Base-by-base conservation (phyloP, 2,113 vertebrate species). In the Hirundichthys speculiger region DNA sequence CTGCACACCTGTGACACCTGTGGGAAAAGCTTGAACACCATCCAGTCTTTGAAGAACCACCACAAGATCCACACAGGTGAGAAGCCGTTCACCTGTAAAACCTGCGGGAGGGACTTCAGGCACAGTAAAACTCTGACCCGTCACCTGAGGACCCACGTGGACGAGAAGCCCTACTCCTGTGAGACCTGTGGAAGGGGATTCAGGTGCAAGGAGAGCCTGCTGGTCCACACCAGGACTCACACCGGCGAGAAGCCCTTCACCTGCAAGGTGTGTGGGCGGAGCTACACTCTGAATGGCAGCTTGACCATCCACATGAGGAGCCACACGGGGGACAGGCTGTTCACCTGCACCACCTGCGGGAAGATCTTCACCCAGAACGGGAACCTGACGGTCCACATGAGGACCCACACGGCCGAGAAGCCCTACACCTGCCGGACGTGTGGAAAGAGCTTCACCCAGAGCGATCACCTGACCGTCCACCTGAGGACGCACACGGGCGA, bases 401-500 rank as follows among this genome's bases (percentile, higher is more conserved):
- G 52, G 16, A 58, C 14, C 10, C 62, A 73, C 34, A 52, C 61
- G 5, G 56, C 46, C 11, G 42, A 65, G 45, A 64, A 58, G 47
- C 48, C 63, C 4, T 73, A 52, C 10, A 9, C 4, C 15, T 73
- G 61, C 13, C 13, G 38, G 12, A 54, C 41, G 0, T 64, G 62
- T 0, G 54, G 70, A 2, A 66, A 47, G n/a, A 24, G 41, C 18
- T 65, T 65, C 0, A 65, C 30, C 38, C 43, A 51, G n/a, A 65
- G 51, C 8, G 41, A 34, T 0, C 51, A 55, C 8, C 10, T 27
- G 5, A 52, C 7, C 2, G 15, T 45, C 14, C 64, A 56, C 13
- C 0, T 40, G 52, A 66, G 54, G 21, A 66, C 43, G 0, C 64
- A 66, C 64, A 66, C 52, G 2, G 64, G 42, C 9, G 64, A 65